Conservation (phyloP, 2,113 vertebrate genomes). For the Glareola pratincola region DNA sequence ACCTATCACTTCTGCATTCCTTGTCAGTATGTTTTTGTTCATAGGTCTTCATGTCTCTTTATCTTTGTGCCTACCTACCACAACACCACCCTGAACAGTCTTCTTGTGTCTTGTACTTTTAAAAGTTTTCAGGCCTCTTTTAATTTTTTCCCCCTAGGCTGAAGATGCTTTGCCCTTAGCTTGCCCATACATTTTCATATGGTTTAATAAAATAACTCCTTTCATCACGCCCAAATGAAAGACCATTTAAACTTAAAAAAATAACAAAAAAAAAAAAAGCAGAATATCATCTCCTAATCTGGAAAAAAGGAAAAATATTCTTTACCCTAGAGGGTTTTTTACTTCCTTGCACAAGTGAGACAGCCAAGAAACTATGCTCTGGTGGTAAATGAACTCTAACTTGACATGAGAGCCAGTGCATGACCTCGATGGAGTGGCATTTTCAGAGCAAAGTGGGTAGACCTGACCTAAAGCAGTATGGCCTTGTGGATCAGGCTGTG, state of each 20-base stretch:
- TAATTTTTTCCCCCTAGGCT: background rate
- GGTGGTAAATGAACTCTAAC: background rate
- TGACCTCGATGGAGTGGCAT: background rate
- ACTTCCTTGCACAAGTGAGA: background rate
- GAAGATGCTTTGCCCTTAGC: background rate
- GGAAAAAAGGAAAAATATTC: background rate
- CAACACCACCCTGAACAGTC: background rate
- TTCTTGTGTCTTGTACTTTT: background rate
- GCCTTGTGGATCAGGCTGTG: background rate
- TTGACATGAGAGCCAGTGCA: background rate
- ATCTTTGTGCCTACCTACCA: background rate
- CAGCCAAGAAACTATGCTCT: background rate
- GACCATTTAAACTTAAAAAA: background rate
- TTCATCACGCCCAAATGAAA: background rate
- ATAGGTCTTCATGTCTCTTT: background rate
- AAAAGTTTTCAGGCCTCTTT: background rate
- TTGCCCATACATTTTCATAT: background rate
- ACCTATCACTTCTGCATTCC: background rate
- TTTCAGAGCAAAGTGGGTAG: background rate
- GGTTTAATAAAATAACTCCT: background rate
- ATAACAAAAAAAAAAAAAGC: background rate
- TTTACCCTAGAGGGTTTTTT: background rate
- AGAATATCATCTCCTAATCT: background rate
- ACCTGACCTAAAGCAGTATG: background rate
- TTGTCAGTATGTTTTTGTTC: background rate